Conservation (phyloP, 2,113 vertebrate species). For the Chitala chitala region DNA sequence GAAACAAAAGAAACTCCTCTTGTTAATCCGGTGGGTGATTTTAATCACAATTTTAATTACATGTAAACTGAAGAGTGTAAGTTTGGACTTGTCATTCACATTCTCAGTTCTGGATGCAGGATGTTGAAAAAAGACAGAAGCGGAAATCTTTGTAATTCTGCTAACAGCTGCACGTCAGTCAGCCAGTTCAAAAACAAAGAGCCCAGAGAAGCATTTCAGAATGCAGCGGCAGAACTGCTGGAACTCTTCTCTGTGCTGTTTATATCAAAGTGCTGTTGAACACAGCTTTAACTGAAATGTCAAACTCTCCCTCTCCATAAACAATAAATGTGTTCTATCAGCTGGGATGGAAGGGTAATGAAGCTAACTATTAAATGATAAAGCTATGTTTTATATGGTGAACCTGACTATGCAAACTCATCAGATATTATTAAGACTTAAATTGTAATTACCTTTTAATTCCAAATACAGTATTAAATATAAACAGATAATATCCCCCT, state of each 20-base stretch:
- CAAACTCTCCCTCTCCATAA: not conserved
- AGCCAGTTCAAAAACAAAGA: not conserved
- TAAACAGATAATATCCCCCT: too few species aligned
- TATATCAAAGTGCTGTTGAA: not conserved
- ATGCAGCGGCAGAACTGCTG: not conserved
- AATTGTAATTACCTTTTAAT: too few species aligned
- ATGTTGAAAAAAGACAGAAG: not conserved
- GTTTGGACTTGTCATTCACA: not conserved
- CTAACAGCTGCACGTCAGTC: not conserved
- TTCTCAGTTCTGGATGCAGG: not conserved
- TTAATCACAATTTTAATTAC: not conserved
- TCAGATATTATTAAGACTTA: too few species aligned
- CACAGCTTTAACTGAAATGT: too few species aligned
- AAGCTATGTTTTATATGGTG: too few species aligned
- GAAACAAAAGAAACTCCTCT: too few species aligned
- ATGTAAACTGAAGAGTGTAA: conserved; percentile 3
- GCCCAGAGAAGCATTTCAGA: not conserved
- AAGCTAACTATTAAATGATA: too few species aligned
- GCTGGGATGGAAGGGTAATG: not conserved
- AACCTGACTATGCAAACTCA: too few species aligned
- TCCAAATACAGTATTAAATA: too few species aligned
- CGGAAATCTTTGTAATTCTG: not conserved
- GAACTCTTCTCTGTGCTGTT: not conserved
- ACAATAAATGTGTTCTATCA: not conserved
- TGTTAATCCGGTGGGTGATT: not conserved